Base-by-base conservation (phyloP, 2,888 invertebrate species). In the Apamea anceps region DNA sequence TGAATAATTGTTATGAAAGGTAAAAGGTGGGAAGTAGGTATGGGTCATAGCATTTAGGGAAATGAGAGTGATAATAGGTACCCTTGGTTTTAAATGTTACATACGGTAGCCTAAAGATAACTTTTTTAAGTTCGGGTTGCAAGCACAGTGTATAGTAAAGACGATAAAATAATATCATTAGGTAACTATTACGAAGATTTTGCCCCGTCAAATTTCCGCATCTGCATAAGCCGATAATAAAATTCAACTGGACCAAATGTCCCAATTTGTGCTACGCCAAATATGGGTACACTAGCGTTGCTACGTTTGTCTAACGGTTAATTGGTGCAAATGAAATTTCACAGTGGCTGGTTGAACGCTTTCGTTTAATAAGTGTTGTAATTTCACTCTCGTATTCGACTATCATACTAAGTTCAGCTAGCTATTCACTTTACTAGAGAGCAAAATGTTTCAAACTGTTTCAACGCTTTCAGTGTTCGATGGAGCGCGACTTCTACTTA, bases 301-400 rank as follows among this genome's bases (percentile, higher is more conserved):
- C 75, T 73, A 75, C 65, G 82, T 79, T 81, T 77, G 77, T 75
- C 76, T 82, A 80, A 79, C 74, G 60, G 81, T 81, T 88, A 86
- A 86, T 86, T 84, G 79, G 78, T 84, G 42, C 63, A 80, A 88
- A 87, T 84, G 45, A 86, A 88, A 81, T 83, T 86, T 81, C 77
- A 72, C 57, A 77, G 73, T 78, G 78, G 73, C 60, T 80, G 67
- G 82, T 77, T 80, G 72, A 86, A 84, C 68, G 74, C 70, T 82
- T 81, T 79, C 80, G 71, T 82, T 84, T 85, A 79, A 77, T 80
- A 87, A 85, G 63, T 87, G 79, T 85, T 82, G 79, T 85, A 85
- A 83, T 87, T 77, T 80, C 71, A 74, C 72, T 76, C 68, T 78
- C 45, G 73, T 81, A 76, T 83, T 85, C 77, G 77, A 78, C 73